Percentiles rank a stretch among this genome's conserved stretches.
Conservation (phyloP, 2,888 invertebrate genomes). For the Standfussiana lucernea region DNA sequence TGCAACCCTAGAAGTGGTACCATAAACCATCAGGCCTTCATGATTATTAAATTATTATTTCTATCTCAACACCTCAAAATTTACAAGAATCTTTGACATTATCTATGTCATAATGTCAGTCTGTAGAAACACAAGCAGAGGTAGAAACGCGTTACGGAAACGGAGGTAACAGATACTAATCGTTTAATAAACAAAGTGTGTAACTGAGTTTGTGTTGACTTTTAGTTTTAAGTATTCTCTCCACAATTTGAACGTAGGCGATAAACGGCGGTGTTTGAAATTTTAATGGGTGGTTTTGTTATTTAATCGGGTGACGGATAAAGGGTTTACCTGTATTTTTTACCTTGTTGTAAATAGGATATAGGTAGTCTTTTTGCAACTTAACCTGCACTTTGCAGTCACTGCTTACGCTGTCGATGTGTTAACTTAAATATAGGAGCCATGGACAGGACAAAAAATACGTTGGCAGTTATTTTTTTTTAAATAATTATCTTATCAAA, state of each 20-base stretch:
- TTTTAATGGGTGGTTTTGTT: conserved; percentile 31
- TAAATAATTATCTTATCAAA: background rate
- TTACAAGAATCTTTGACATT: conserved; percentile 23
- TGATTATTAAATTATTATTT: conserved; percentile 16
- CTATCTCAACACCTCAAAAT: conserved; percentile 8
- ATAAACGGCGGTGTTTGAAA: conserved; percentile 39
- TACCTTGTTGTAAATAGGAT: background rate
- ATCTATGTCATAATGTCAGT: conserved; percentile 52
- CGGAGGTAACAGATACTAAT: conserved; percentile 58
- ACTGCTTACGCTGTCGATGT: background rate
- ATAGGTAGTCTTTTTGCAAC: background rate
- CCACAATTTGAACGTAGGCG: conserved; percentile 44
- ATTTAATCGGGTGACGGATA: conserved; percentile 22
- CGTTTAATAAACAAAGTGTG: conserved; percentile 58
- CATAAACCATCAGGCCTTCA: background rate
- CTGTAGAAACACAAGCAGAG: conserved; percentile 35
- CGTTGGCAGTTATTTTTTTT: background rate
- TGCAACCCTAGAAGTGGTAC: background rate
- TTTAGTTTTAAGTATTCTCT: conserved; percentile 60
- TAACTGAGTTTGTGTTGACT: conserved; percentile 45
- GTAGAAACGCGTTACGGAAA: conserved; percentile 59
- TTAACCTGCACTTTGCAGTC: background rate
- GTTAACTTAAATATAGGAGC: background rate
- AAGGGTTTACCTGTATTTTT: background rate
- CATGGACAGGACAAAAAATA: background rate